Evolutionary conservation across 2,797 vertebrate genomes (phyloP).

Genomic region (Naso thynnoides): DNA sequence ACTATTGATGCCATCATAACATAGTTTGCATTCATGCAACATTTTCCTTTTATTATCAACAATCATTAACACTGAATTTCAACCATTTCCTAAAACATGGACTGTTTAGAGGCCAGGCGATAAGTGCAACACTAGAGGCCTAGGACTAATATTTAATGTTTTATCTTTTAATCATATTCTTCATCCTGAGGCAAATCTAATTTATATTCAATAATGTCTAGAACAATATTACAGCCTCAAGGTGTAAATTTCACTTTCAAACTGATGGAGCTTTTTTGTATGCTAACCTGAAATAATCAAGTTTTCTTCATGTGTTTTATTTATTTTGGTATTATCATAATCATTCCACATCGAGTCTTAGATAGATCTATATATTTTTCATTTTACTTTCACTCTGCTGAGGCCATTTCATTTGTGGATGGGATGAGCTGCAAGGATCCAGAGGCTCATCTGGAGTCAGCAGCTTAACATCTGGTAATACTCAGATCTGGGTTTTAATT

Average conservation of each 20-base stretch:
- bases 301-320: not conserved
- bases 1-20: not conserved
- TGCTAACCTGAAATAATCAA: not conserved
- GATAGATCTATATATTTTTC: not conserved
- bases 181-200: slow-evolving; percentile 67
- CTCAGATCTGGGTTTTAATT: not conserved
- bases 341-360: not conserved
- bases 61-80: slow-evolving; percentile 15
- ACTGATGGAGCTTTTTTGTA: not conserved
- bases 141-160: slow-evolving; percentile 64
- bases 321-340: not conserved
- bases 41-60: slow-evolving; percentile 4
- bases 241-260: slow-evolving; percentile 54
- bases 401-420: not conserved
- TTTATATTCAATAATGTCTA: slow-evolving; percentile 59
- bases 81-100: slow-evolving; percentile 21
- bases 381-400: not conserved
- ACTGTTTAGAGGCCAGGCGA: slow-evolving; percentile 37
- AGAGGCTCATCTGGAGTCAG: not conserved
- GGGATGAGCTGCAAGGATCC: not conserved
- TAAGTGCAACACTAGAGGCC: slow-evolving; percentile 39
- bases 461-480: not conserved
- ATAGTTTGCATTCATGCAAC: not conserved
- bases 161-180: slow-evolving; percentile 73
- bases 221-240: slow-evolving; percentile 56